phyloP scores from a whole-genome alignment of 2,113 vertebrate species.

The Amazona vittata region DNA sequence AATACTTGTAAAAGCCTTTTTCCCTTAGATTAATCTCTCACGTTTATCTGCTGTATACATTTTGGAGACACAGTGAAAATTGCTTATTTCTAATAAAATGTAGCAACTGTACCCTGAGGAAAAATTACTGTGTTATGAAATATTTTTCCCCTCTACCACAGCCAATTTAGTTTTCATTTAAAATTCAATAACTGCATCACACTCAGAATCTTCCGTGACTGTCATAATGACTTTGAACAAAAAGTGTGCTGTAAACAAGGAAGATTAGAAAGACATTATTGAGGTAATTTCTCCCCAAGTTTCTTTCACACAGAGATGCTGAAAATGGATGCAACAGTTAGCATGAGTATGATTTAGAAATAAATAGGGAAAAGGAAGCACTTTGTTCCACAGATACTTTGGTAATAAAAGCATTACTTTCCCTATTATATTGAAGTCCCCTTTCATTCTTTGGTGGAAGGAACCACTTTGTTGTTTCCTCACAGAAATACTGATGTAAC shows the following conservation, averaged over 20 bases:
- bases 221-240: slow-evolving; percentile 69
- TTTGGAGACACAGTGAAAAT: slow-evolving; percentile 62
- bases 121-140: slow-evolving; percentile 71
- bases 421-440: background rate
- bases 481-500: background rate
- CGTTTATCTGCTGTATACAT: slow-evolving; percentile 45
- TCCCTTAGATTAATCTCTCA: slow-evolving; percentile 54
- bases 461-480: background rate
- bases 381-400: background rate
- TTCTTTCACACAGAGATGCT: slow-evolving; percentile 16
- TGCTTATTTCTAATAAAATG: slow-evolving; percentile 76
- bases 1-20: slow-evolving; percentile 47
- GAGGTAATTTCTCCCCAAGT: slow-evolving; percentile 54
- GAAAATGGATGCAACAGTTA: slow-evolving; percentile 2
- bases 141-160: slow-evolving; percentile 63
- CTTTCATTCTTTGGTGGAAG: background rate
- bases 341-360: background rate
- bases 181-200: slow-evolving; percentile 75
- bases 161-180: slow-evolving; percentile 76
- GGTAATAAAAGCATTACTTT: background rate
- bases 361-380: background rate
- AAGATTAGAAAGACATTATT: slow-evolving; percentile 68
- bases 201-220: slow-evolving; percentile 53
- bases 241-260: slow-evolving; percentile 69
- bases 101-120: slow-evolving; percentile 65